Base-by-base conservation (phyloP, 1,140 invertebrate genomes). In the Zaprionus nigranus region DNA sequence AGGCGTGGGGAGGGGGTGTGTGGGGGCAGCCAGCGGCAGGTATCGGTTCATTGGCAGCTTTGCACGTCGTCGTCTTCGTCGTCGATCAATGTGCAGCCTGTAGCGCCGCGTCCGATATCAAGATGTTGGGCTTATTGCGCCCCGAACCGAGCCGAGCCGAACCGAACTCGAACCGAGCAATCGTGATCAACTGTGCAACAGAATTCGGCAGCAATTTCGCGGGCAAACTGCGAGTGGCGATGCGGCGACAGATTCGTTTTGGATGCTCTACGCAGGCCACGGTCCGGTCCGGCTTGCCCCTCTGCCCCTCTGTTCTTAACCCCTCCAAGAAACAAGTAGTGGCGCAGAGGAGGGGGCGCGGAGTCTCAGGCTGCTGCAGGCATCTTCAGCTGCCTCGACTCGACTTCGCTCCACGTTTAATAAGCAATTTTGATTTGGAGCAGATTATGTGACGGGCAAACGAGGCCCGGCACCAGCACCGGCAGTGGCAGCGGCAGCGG, bases 401-500 rank as follows among this genome's bases (percentile, higher is more conserved):
- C 24, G 38, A 69, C 74, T 64, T 75, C 78, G 77, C 66, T 75
- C 78, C 85, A 84, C 85, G 85, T 88, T 88, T 88, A 88, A 88
- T 88, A 88, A 88, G 85, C 85, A 88, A 88, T 88, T 88, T 88
- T 88, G 85, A 88, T 88, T 90, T 88, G 81, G 85, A 88, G 85
- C 85, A 88, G 85, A 88, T 88, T 88, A 84, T 88, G 85, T 90
- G 85, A 84, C 85, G 84, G 72, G 72, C 61, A 54, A 81, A 88
- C 84, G 84, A 88, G 80, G 38, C 38, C 38, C 38, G 38, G 38
- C 38, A 40, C 38, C 38, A 40, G 38, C 13, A 13, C 4, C 4
- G 1, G 38, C 36, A 38, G 12, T 13, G 36, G 36, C 36, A 38
- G 1, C 9, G 36, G 46, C 58, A 59, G 46, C 61, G 64, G 64